Conservation (phyloP, 2,797 vertebrate genomes). For the Diceros bicornis region DNA sequence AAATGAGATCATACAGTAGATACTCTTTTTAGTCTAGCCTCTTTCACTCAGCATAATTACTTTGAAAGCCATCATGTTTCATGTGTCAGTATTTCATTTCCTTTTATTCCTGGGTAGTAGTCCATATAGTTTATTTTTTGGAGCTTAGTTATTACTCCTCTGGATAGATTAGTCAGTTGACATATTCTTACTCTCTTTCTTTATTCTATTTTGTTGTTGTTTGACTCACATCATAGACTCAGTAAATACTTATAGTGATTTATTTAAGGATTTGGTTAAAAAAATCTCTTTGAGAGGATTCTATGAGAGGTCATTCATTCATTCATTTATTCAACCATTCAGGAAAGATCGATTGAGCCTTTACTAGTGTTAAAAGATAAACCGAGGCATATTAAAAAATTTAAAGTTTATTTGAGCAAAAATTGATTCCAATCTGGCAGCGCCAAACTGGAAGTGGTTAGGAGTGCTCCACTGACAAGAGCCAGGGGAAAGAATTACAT, state of each 20-base stretch:
- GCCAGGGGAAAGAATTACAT: not conserved
- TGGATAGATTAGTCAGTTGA: not conserved
- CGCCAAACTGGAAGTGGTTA: not conserved
- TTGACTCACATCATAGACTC: not conserved
- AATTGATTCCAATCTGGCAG: not conserved
- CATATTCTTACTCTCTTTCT: not conserved
- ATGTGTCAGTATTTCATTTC: conserved; percentile 23
- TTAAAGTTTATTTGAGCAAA: not conserved
- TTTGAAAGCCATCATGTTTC: conserved; percentile 17
- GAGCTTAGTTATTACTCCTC: conserved; percentile 29
- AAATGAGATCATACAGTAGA: not conserved
- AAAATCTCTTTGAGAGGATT: not conserved
- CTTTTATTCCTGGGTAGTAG: conserved; percentile 13
- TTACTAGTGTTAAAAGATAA: not conserved
- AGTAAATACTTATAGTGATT: not conserved
- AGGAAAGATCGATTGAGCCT: not conserved
- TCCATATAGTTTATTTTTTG: not conserved
- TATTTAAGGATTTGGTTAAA: not conserved
- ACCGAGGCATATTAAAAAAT: not conserved
- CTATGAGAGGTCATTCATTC: not conserved
- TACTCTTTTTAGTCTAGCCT: not conserved
- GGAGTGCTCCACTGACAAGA: not conserved
- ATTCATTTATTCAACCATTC: not conserved
- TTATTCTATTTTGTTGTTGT: not conserved
- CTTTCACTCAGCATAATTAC: not conserved